Conservation (phyloP, 1,140 invertebrate species). For the Adelges cooleyi region DNA sequence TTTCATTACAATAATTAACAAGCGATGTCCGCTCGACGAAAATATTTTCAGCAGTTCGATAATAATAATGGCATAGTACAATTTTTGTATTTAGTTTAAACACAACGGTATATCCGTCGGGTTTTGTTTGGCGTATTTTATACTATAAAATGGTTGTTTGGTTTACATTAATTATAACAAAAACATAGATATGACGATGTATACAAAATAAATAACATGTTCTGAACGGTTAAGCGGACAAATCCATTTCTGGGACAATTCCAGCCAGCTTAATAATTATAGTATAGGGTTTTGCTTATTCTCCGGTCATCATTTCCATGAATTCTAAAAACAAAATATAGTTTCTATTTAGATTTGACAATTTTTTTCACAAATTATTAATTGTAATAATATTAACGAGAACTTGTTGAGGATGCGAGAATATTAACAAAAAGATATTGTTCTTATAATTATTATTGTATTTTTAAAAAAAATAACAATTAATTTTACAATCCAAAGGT, state of each 20-base stretch:
- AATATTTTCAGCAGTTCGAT: constrained; percentile 5
- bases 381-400: too few species aligned
- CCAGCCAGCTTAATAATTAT: not conserved
- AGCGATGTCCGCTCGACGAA: not conserved
- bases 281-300: constrained; percentile 49
- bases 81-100: constrained; percentile 14
- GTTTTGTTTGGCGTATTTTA: not conserved
- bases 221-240: not conserved
- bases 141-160: not conserved
- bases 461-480: too few species aligned
- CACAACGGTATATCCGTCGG: not conserved
- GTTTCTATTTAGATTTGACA: too few species aligned
- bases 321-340: constrained; percentile 67
- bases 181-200: constrained; percentile 3
- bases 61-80: not conserved
- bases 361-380: too few species aligned
- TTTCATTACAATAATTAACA: constrained; percentile 18
- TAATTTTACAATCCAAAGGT: too few species aligned
- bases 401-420: too few species aligned
- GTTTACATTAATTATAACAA: constrained; percentile 4
- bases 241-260: constrained; percentile 14
- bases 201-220: constrained; percentile 26
- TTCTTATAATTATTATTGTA: too few species aligned
- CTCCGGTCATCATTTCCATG: constrained; percentile 93
- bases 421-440: too few species aligned